These are phyloP conservation scores for Strix aluco DNA, from an alignment of 2,113 vertebrate species.

Conservation along the genomic window DNA sequence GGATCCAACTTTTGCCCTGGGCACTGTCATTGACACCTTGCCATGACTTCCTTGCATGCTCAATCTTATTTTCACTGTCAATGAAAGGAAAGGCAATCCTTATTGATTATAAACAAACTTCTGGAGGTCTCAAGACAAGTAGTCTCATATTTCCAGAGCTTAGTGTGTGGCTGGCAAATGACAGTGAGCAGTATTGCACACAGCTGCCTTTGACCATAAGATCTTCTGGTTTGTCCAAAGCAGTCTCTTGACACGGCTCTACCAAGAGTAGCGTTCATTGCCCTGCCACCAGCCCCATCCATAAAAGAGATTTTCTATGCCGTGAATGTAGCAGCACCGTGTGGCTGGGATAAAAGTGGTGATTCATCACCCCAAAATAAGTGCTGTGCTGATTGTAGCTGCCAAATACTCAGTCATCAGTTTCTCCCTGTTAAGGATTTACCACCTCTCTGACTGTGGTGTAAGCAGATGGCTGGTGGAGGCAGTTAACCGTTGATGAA, in stretches of 20 bases:
- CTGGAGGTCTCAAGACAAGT: not conserved
- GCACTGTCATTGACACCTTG: rapidly evolving
- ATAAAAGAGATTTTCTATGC: not conserved
- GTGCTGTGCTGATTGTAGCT: not conserved
- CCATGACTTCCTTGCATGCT: not conserved
- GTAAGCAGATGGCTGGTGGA: not conserved
- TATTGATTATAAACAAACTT: not conserved
- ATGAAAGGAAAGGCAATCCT: not conserved
- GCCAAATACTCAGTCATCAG: constrained; percentile 18
- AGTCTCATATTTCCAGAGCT: not conserved
- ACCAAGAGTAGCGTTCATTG: not conserved
- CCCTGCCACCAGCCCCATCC: not conserved
- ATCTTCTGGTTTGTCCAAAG: not conserved
- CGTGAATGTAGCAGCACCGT: not conserved
- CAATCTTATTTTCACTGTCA: not conserved
- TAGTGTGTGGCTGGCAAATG: rapidly evolving
- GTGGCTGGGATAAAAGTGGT: not conserved
- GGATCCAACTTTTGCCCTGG: not conserved
- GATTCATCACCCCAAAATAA: constrained; percentile 49
- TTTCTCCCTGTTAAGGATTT: constrained; percentile 4
- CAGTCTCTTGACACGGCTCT: not conserved
- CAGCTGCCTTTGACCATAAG: not conserved
- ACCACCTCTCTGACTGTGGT: constrained; percentile 4
- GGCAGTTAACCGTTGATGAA: constrained; percentile 8
- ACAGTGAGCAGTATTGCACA: not conserved